Conservation (phyloP, 2,113 vertebrate genomes). For the Myocastor coypus region DNA sequence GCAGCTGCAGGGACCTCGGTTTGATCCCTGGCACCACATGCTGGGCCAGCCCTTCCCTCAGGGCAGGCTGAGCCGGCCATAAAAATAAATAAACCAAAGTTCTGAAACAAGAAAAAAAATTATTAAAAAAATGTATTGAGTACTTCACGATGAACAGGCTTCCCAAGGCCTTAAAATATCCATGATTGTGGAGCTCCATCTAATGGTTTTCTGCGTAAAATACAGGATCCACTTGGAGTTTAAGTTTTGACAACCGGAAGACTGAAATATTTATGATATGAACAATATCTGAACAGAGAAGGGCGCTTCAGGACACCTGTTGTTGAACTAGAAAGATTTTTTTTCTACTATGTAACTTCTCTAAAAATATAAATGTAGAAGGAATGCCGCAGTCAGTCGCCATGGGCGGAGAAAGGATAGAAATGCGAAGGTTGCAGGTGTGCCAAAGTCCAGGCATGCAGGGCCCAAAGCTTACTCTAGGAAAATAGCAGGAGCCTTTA, state of each 20-base stretch:
- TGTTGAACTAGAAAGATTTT: neutral
- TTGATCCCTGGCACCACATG: too few relatives aligned
- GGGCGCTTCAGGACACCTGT: neutral
- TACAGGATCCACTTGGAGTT: neutral
- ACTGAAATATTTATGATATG: neutral
- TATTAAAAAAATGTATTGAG: neutral
- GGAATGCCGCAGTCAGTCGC: neutral
- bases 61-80: too few relatives aligned
- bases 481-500: neutral
- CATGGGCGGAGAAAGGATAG: neutral
- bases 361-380: neutral
- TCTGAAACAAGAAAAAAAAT: too few relatives aligned
- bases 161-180: neutral
- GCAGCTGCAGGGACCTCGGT: too few relatives aligned
- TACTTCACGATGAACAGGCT: neutral
- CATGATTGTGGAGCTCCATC: conserved; percentile 78
- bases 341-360: neutral
- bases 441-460: neutral
- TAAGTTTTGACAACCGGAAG: neutral
- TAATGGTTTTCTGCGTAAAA: conserved; percentile 52
- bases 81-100: too few relatives aligned
- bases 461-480: neutral
- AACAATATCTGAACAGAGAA: neutral
- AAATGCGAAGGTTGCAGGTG: neutral
- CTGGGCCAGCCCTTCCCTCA: too few relatives aligned